Evolutionary conservation across 2,888 invertebrate genomes (phyloP).

Genomic region (Dynastes tityus): DNA sequence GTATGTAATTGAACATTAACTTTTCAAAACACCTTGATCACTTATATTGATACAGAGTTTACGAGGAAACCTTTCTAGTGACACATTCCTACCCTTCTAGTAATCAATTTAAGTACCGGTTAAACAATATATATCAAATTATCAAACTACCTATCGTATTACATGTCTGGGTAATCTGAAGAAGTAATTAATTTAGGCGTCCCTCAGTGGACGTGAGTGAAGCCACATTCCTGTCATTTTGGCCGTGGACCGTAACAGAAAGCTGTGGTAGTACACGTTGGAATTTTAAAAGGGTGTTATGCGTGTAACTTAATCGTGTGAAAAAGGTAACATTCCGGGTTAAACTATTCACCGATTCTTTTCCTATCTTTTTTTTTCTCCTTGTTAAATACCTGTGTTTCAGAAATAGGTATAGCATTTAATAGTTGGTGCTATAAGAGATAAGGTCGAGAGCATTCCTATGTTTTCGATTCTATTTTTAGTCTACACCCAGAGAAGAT

Average conservation of each 20-base stretch:
- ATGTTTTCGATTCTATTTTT: conserved; percentile 33
- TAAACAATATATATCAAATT: conserved; percentile 40
- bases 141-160: conserved; percentile 33
- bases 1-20: too few relatives aligned
- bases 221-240: conserved; percentile 39
- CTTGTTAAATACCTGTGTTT: conserved; percentile 24
- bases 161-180: conserved; percentile 31
- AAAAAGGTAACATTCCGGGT: conserved; percentile 42
- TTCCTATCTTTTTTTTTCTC: conserved; percentile 1
- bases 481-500: neutral
- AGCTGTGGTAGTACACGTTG: conserved; percentile 16
- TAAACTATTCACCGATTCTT: conserved; percentile 37
- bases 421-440: neutral
- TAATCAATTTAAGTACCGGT: conserved; percentile 35
- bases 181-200: conserved; percentile 41
- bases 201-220: conserved; percentile 38
- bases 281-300: conserved; percentile 44
- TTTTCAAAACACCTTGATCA: too few relatives aligned
- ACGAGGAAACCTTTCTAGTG: conserved; percentile 2
- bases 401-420: conserved; percentile 20
- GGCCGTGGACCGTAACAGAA: conserved; percentile 36
- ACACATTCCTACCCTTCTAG: conserved; percentile 10
- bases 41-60: neutral
- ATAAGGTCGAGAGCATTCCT: conserved; percentile 26
- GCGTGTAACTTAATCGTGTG: conserved; percentile 44